These are phyloP conservation scores for Synanthedon myopaeformis DNA, from an alignment of 2,888 invertebrate genomes.

Conservation along the genomic window DNA sequence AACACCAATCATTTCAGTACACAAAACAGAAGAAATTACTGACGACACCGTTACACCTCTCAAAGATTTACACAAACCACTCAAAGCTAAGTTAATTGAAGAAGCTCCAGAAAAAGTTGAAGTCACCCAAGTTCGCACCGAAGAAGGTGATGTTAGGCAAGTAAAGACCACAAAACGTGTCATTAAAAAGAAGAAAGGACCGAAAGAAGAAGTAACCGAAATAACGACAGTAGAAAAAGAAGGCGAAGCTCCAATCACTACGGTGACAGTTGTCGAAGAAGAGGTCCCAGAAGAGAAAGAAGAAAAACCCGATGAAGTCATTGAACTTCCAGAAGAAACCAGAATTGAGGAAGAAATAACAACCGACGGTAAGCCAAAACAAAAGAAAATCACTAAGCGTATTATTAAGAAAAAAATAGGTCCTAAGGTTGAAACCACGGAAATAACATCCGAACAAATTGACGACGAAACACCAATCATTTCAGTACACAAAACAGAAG, in stretches of 20 bases:
- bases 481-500: constrained; percentile 25
- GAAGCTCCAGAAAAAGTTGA: constrained; percentile 41
- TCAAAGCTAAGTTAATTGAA: constrained; percentile 10
- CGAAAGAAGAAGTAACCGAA: constrained; percentile 28
- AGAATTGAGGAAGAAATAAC: too few relatives aligned
- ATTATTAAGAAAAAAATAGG: constrained; percentile 29
- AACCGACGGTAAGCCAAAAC: too few relatives aligned
- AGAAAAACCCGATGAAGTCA: too few relatives aligned
- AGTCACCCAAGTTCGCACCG: constrained; percentile 27
- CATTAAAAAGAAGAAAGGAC: constrained; percentile 28
- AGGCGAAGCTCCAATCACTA: constrained; percentile 14
- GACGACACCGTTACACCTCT: constrained; percentile 21
- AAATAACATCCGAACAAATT: constrained; percentile 37
- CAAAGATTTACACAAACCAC: constrained; percentile 15
- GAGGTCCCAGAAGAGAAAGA: constrained; percentile 12
- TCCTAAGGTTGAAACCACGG: constrained; percentile 32
- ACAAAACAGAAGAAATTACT: constrained; percentile 14
- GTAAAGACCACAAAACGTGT: constrained; percentile 25
- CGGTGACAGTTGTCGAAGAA: constrained; percentile 8
- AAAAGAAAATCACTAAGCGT: constrained; percentile 20
- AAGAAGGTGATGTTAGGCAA: constrained; percentile 18
- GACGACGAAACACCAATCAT: constrained; percentile 14
- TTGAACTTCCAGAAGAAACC: too few relatives aligned
- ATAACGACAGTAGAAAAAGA: constrained; percentile 23
- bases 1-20: constrained; percentile 16